Percentiles rank a stretch among this genome's conserved stretches.
These are phyloP conservation scores for Cygnus buccinator DNA, from an alignment of 2,113 vertebrate genomes.

Conservation along the genomic window DNA sequence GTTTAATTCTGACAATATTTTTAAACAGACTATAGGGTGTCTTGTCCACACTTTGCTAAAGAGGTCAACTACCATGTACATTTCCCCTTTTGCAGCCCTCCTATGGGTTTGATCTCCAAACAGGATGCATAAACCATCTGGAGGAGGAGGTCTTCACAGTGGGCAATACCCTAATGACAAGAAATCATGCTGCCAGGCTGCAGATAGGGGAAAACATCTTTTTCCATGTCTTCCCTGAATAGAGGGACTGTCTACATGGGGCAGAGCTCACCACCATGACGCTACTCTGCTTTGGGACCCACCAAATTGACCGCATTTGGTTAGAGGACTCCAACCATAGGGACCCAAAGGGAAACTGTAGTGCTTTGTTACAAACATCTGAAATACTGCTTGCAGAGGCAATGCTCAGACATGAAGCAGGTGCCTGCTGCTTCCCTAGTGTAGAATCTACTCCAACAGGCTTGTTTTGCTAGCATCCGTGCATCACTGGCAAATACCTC, in stretches of 20 bases:
- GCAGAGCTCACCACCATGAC: not conserved
- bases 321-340: not conserved
- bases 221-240: not conserved
- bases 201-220: not conserved
- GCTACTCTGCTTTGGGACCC: not conserved
- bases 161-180: not conserved
- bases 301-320: accelerated
- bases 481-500: not conserved
- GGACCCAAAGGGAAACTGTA: not conserved
- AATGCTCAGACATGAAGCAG: not conserved
- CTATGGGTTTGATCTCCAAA: not conserved
- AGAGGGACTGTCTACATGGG: accelerated
- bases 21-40: not conserved
- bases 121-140: not conserved
- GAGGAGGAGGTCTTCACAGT: not conserved
- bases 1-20: conserved; percentile 21
- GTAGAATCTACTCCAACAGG: not conserved
- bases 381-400: not conserved
- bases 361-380: accelerated
- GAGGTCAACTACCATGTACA: not conserved
- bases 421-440: not conserved
- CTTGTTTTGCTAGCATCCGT: not conserved
- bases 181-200: not conserved
- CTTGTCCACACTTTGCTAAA: not conserved
- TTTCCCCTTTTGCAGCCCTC: not conserved